Conservation (phyloP, 1,140 invertebrate species). For the Brachionus koreanus region DNA sequence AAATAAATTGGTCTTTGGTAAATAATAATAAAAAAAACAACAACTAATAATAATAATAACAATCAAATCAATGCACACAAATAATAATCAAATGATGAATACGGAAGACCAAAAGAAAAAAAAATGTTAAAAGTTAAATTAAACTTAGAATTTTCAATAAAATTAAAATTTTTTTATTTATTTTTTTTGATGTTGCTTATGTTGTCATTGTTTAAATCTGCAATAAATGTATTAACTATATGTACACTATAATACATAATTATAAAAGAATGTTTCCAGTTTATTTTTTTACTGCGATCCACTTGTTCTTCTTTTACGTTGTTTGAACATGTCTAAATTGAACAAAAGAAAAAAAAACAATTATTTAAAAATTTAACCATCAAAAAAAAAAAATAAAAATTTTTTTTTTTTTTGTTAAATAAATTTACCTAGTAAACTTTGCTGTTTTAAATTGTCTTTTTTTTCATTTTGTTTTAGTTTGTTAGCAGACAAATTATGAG, state of each 20-base stretch:
- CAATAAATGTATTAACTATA: neutral
- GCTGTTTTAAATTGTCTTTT: slow-evolving; percentile 25
- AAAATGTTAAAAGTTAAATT: neutral
- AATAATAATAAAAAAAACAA: neutral
- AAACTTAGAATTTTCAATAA: neutral
- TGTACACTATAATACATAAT: neutral
- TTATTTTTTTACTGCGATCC: neutral
- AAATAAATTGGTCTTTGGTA: neutral
- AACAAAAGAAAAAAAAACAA: neutral
- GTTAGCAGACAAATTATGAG: neutral
- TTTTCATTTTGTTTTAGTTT: neutral
- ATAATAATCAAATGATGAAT: neutral
- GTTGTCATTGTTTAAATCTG: too few species aligned
- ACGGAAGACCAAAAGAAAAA: neutral
- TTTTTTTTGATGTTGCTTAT: neutral
- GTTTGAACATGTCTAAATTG: neutral
- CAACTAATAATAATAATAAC: neutral
- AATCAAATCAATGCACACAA: neutral
- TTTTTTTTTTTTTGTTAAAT: neutral
- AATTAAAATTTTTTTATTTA: neutral
- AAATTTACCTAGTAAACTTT: neutral
- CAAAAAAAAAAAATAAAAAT: neutral
- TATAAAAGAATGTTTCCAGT: neutral
- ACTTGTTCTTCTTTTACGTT: neutral
- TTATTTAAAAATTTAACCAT: neutral